A percentile compares a stretch with the other conserved stretches of the same genome.
phyloP scores from a whole-genome alignment of 2,113 vertebrate genomes.

The Nanorana parkeri region DNA sequence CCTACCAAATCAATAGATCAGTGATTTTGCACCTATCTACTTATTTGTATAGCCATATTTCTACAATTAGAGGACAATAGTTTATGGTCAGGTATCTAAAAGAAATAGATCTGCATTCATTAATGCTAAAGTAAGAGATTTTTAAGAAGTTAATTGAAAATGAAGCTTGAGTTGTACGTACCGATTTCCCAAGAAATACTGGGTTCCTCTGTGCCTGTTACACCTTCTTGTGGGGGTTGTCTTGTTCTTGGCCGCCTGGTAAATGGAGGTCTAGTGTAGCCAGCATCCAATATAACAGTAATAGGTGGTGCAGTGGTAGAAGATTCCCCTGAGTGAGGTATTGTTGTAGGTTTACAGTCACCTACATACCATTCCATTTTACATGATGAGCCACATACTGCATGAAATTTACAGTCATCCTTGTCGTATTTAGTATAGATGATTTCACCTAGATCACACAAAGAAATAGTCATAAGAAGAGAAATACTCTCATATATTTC shows the following conservation, averaged over 20 bases:
- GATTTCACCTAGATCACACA: constrained; percentile 28
- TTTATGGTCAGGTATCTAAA: too few relatives aligned
- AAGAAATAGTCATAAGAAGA: too few relatives aligned
- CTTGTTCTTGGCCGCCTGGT: background rate
- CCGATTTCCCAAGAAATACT: background rate
- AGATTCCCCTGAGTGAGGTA: background rate
- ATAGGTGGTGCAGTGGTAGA: background rate
- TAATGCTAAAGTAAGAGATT: too few relatives aligned
- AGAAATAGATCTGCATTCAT: too few relatives aligned
- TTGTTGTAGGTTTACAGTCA: background rate
- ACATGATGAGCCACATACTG: constrained; percentile 9
- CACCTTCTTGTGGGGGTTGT: background rate
- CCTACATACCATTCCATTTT: background rate
- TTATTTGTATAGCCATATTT: too few relatives aligned
- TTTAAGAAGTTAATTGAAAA: too few relatives aligned
- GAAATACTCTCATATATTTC: too few relatives aligned
- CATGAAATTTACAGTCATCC: constrained; percentile 17
- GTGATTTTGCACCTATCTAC: too few relatives aligned
- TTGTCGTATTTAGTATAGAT: constrained; percentile 10
- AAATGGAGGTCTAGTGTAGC: background rate
- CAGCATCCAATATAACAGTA: background rate
- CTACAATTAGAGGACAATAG: too few relatives aligned
- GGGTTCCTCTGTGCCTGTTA: background rate
- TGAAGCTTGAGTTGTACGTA: background rate
- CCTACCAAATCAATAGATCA: too few relatives aligned